Base-by-base conservation (phyloP, 2,888 invertebrate species). In the Rugalucina vietnamica region DNA sequence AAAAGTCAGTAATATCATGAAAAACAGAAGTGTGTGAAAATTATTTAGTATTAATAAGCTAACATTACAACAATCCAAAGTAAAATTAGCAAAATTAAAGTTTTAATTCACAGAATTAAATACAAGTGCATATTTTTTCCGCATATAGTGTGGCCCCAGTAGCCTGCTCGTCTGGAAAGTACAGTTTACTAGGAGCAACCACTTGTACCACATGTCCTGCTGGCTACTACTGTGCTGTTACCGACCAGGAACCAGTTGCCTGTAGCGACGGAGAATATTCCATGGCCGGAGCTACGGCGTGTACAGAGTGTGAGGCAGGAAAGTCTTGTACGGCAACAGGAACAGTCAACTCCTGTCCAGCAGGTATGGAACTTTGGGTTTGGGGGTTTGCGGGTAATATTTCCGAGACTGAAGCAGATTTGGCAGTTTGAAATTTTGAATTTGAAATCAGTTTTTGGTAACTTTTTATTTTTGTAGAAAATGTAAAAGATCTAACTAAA, bases 321-420 rank as follows among this genome's bases (percentile, higher is more conserved):
- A 84, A 89, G n/a, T 89, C 91, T 24, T 94, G 94, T 85, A 91
- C 94, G 4, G 87, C 90, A n/a, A 93, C 91, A 1, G 91, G 91
- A 24, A 85, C 87, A 10, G 85, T 84, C 1, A 43, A 89, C 1
- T 82, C 82, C 27, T 93, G 93, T 81, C 85, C 89, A 18, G 49
- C 87, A 86, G 65, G 65, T 65, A 65, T 14, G 4, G 54, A n/a
- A 54, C n/a, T n/a, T n/a, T n/a, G n/a, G n/a, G n/a, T n/a, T n/a
- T n/a, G n/a, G n/a, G n/a, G n/a, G n/a, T n/a, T n/a, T n/a, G n/a
- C n/a, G n/a, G n/a, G n/a, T n/a, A n/a, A n/a, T n/a, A n/a, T n/a
- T n/a, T n/a, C n/a, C n/a, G n/a, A n/a, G n/a, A n/a, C n/a, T n/a
- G n/a, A n/a, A n/a, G n/a, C n/a, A n/a, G n/a, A n/a, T n/a, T n/a